Evolutionary conservation across 2,797 vertebrate genomes (phyloP), one percentile per base, ranked within the genome.

Genomic region (Myiotriccus ornatus): DNA sequence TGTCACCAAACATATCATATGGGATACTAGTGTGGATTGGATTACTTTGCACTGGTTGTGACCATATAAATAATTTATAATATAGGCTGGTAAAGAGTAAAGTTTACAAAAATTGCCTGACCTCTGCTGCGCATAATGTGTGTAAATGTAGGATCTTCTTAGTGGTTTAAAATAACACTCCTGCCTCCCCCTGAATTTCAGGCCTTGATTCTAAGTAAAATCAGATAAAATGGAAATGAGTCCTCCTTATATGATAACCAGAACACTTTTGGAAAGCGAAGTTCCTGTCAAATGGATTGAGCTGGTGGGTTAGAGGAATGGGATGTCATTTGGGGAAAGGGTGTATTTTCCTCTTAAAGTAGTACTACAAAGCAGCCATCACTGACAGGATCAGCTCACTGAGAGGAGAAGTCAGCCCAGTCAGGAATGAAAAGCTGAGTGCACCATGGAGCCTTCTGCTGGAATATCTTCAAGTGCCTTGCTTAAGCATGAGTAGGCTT

Each of bases 1-100:
- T 13, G 47, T 32, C 12, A 19, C 43, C 47, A 43, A 85, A 81
- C 59, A 28, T 2, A 13, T n/a, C 59, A 86, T 91, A 88, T 50
- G 70, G 63, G 46, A 34, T 73, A 15, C 5, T n/a, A 32, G 71
- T 41, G 9, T 78, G 78, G 92, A 46, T 79, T 84, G 74, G 83
- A 28, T 95, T 96, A 56, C 90, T 77, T 70, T 23, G 88, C 37
- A 24, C 10, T 7, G 57, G 32, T 82, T 46, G 90, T 92, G 59
- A 81, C 87, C 78, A 53, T 68, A 89, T 76, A 84, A 96, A 73
- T 78, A 71, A 81, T 78, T 84, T 88, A 79, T 95, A 95, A 89
- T 86, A 85, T 3, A 81, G 92, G 46, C 81, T 87, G 43, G 59
- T 37, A 60, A 89, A 80, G 52, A 71, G 57, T 84, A 85, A 81